Evolutionary conservation across 1,140 invertebrate species (phyloP).

Genomic region (Periplaneta americana): DNA sequence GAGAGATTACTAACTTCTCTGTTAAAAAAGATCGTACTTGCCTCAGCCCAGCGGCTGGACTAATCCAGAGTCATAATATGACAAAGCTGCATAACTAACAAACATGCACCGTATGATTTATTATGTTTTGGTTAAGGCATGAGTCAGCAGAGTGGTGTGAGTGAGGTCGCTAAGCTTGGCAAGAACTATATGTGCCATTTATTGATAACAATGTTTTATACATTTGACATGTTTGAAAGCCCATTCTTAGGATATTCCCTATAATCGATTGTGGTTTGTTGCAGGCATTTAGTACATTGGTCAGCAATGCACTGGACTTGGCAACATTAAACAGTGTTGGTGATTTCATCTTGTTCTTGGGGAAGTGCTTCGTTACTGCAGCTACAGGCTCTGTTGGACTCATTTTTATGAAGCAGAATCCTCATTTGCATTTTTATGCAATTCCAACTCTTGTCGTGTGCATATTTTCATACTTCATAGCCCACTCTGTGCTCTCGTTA

Average conservation of each 20-base stretch:
- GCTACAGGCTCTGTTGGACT: constrained; percentile 66
- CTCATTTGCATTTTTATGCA: constrained; percentile 72
- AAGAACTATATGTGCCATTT: background rate
- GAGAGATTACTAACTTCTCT: too few relatives aligned
- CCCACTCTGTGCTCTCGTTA: constrained; percentile 86
- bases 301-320: constrained; percentile 79
- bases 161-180: background rate
- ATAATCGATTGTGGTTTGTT: background rate
- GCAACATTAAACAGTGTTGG: constrained; percentile 90
- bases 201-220: background rate
- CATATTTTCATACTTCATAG: constrained; percentile 87
- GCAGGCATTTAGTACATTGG: constrained; percentile 78
- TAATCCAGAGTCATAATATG: too few relatives aligned
- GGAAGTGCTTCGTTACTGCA: constrained; percentile 83
- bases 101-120: too few relatives aligned
- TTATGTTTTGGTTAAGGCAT: too few relatives aligned
- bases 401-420: constrained; percentile 65
- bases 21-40: too few relatives aligned
- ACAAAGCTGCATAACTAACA: too few relatives aligned
- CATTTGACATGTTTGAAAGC: background rate
- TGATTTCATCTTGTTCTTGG: constrained; percentile 90
- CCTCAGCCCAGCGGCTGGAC: too few relatives aligned
- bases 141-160: too few relatives aligned
- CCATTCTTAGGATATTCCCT: background rate
- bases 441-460: constrained; percentile 82